Evolutionary conservation across 2,113 vertebrate genomes (phyloP), one percentile per base, ranked within the genome.

Genomic region (Salvelinus alpinus): DNA sequence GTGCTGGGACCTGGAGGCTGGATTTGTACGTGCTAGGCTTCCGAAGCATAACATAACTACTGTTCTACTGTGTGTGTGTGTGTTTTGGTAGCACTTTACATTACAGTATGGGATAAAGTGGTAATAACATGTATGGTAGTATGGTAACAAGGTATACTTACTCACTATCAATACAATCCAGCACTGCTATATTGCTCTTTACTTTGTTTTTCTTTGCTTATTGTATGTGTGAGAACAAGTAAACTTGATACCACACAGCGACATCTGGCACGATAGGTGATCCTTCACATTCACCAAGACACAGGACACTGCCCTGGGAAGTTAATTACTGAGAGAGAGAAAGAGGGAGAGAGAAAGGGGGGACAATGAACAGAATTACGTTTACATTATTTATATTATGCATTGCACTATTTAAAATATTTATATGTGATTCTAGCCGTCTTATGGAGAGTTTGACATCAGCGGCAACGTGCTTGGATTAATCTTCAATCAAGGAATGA

Each of bases 401-500:
- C 51, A 18, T 54, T 54, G 51, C 51, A 54, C 12, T 48, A 25
- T 16, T 69, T 86, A 70, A 51, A 38, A 38, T 38, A 38, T 85
- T 31, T 83, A 78, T 18, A 76, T 11, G 80, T 44, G 38, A 44
- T 80, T 87, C 62, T 73, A 99, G 98, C 98, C 98, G 0, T 99
- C 98, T 8, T 99, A 99, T 29, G 95, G 88, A 0, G 97, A 99
- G 85, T 99, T 99, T 84, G 97, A 99, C 84, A 99, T 99, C 31
- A 99, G 98, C 3, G 97, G 96, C 76, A 99, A 99, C 4, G 98
- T 99, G 64, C 89, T 99, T 18, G 96, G 97, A 20, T 93, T 99
- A 70, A 84, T 99, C 91, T 99, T 99, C 92, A 99, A 98, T 91
- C 98, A 99, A 94, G 98, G 97, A 81, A 99, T 99, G 98, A 99